Evolutionary conservation across 2,797 vertebrate genomes (phyloP).

Genomic region (Okamejei kenojei): DNA sequence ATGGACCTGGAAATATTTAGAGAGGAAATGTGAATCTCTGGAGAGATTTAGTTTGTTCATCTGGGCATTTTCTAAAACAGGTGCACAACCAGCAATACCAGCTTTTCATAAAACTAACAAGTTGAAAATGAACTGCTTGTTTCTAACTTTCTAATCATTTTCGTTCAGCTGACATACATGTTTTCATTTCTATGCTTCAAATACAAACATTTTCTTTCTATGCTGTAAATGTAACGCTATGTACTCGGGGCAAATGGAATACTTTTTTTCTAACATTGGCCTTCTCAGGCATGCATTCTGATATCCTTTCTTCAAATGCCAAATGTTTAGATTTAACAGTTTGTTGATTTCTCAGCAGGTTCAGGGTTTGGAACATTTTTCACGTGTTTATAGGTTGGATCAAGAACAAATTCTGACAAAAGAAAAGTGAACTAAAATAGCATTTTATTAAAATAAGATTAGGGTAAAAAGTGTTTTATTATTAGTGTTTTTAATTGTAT

Average conservation of each 20-base stretch:
- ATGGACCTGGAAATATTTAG: background rate
- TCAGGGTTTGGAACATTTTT: background rate
- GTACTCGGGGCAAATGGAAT: background rate
- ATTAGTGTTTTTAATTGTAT: too few species aligned
- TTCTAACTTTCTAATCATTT: background rate
- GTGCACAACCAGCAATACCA: background rate
- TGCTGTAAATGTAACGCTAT: background rate
- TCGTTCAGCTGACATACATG: background rate
- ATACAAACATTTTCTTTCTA: background rate
- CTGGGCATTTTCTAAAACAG: background rate
- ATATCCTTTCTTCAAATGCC: background rate
- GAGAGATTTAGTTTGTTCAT: background rate
- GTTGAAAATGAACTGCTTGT: background rate
- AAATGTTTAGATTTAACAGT: too few species aligned
- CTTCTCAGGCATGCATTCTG: background rate
- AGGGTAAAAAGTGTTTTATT: too few species aligned
- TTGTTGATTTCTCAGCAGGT: too few species aligned
- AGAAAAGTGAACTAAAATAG: background rate
- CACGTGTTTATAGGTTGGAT: background rate
- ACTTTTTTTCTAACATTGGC: background rate
- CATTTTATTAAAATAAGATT: background rate
- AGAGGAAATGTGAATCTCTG: background rate
- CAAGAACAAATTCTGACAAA: background rate
- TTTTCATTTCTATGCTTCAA: background rate
- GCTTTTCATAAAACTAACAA: background rate